Base-by-base conservation (phyloP, 2,113 vertebrate genomes). In the Tragulus kanchil region DNA sequence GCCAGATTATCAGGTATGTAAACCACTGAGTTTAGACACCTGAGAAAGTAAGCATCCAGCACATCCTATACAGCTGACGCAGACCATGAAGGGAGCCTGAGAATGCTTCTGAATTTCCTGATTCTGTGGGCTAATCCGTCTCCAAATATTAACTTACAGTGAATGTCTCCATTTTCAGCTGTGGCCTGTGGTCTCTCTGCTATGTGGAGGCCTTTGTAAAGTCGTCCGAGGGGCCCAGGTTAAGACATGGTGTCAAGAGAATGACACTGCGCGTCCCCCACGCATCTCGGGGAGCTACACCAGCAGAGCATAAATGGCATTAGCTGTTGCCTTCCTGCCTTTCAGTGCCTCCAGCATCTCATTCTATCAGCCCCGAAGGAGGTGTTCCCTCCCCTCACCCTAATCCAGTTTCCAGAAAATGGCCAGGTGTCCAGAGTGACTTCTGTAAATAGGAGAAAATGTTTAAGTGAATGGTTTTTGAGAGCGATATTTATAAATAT, bases 401-500 rank as follows among this genome's bases (percentile, higher is more conserved):
- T 15, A 8, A 7, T 64, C 36, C 45, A 84, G 25, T 77, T 82
- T 59, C 77, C 65, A 94, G 19, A 45, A 89, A 54, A 83, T 61
- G 59, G 26, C 62, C 31, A 48, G 52, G 78, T 31, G 56, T 36
- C 61, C 52, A 28, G 59, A 45, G 42, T 85, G 71, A 81, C 42
- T 75, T 95, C 17, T 69, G 42, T 67, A 83, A 67, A 15, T 87
- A 45, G 36, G 16, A 17, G 36, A 45, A 73, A 71, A 21, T 67
- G 19, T 82, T 82, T 96, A 82, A 91, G 58, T 19, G 50, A 73
- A 17, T 52, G 17, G 5, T 45, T 92, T 54, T 77, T 88, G 26
- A 84, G 77, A 19, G 21, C 67, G 31, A 54, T 45, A 71, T 94
- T 94, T 94, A 64, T 65, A 92, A 94, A 64, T 59, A 88, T 17